Evolutionary conservation across 1,140 invertebrate species (phyloP), one percentile per base, ranked within the genome.

Genomic region (Drosophila sp.): DNA sequence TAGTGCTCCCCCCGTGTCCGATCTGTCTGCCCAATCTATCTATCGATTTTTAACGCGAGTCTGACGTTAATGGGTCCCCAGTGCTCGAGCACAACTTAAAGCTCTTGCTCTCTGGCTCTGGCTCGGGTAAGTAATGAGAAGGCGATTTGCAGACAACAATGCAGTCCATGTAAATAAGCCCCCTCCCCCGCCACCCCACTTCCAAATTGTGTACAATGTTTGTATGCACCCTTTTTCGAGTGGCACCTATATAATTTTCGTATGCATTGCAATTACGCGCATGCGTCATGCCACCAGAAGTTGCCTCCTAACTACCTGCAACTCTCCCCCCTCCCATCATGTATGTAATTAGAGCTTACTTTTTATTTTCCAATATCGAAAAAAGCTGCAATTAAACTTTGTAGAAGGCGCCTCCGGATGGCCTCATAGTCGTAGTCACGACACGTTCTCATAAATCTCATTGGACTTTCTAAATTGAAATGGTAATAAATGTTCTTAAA

Each of bases 21-120:
- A 17, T 17, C 17, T 17, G 23, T 50, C 44, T 50, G 44, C 67
- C 70, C 83, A 83, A 89, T 79, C 87, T 77, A 90, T 89, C 87
- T 83, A 90, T 90, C 89, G 89, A 90, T 91, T 90, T 91, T 90
- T 90, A 90, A 91, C 89, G 90, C 80, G 87, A 76, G 70, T 35
- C 89, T 91, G 89, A 90, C 89, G 73, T 84, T 90, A 91, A 90
- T 90, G 84, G 72, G 73, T 41, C 58, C 60, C 54, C 69, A 60
- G 65, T 17, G 69, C 68, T 65, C 54, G 60, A 63, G 41, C 44
- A 50, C 11, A 50, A 50, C 44, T 27, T 50, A 50, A 50, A 17
- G 17, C 17, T 17, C 17, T 17, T 17, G 17, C 17, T 23, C 17
- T 17, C 17, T 17, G 0, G 17, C 17, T 23, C 44, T 50, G 44